Base-by-base conservation (phyloP, 2,113 vertebrate genomes). In the Rhinoderma darwinii region DNA sequence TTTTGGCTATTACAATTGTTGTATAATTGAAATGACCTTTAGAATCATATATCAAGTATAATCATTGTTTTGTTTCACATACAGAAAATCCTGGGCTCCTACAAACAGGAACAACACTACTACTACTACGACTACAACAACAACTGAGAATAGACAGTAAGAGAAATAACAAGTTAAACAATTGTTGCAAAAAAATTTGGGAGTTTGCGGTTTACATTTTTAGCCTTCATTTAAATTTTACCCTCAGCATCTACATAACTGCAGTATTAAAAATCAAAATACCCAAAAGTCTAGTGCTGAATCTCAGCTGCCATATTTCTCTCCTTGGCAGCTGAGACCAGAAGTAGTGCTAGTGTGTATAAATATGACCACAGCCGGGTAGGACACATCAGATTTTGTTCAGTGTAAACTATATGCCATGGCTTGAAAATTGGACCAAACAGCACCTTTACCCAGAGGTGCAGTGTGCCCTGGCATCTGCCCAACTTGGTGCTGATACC, bases 141-240 rank as follows among this genome's bases (percentile, higher is more conserved):
- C 56, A 18, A 61, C 66, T 10, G 85, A 88, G 11, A 85, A 66
- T 27, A 88, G 63, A 87, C 82, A 2, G 85, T 89, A 89, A 87
- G 85, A 17, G 66, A 59, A 51, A 76, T 2, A 76, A 43, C 3
- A 27, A 25, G 2, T 56, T 22, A 6, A 56, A 56, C 22, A 56
- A 20, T 25, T 56, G 5, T 25, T 56, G 14, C n/a, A n/a, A n/a
- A n/a, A n/a, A n/a, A n/a, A n/a, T n/a, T n/a, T n/a, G n/a, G n/a
- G n/a, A n/a, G n/a, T 66, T 30, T 32, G 32, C 27, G 32, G 61
- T 30, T 66, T 66, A 66, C 14, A 32, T 18, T n/a, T n/a, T n/a
- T n/a, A n/a, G n/a, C n/a, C n/a, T n/a, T n/a, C n/a, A n/a, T n/a
- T n/a, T n/a, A n/a, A n/a, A n/a, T n/a, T n/a, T n/a, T 8, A 12